Evolutionary conservation across 30 jellyfish, hydroid and myxozoan species (phyloP), one percentile per base, ranked within the genome.

Genomic region (Cassiopea xamachana): DNA sequence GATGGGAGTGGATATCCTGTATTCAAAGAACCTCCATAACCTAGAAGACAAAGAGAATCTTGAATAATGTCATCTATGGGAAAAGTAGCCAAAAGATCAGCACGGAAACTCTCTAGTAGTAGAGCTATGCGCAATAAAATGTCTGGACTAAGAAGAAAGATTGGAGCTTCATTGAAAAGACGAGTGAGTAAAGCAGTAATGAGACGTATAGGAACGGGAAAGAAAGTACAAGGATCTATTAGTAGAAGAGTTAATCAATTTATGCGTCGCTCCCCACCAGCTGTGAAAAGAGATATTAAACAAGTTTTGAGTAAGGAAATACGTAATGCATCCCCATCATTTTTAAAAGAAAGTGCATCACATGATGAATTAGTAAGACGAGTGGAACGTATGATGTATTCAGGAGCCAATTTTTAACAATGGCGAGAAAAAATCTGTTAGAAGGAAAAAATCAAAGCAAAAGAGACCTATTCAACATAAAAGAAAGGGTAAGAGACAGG

Each of bases 371-470:
- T 73, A 19, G 59, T 73, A 2, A 46, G 81, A 19, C 48, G 48
- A 7, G 81, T 49, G 1, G 81, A 73, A 6, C 81, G 60, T 2
- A 8, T 27, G 51, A 73, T 73, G 1, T 19, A 73, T 27, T 73
- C 81, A 1, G 81, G 59, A 17, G 81, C 81, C 48, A 73, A 73
- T 13, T 73, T 73, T 27, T 73, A 73, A 73, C 60, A 55, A 3
- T 6, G 10, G 12, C 10, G 12, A 10, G 12, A 10, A 3, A 10
- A 55, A 55, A 27, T 27, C 39, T 27, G 39, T 27, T 3, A 55
- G 12, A 10, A 55, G 7, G 64, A 55, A 10, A 10, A 10, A 10
- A 10, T 3, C 10, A 10, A 55, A 55, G 64, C 7, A 55, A 10
- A 55, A 55, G 64, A 55, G 64, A 10, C 7, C 10, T 55, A 55